Evolutionary conservation across 2,797 vertebrate species (phyloP).

Genomic region (Takifugu ocellatus): DNA sequence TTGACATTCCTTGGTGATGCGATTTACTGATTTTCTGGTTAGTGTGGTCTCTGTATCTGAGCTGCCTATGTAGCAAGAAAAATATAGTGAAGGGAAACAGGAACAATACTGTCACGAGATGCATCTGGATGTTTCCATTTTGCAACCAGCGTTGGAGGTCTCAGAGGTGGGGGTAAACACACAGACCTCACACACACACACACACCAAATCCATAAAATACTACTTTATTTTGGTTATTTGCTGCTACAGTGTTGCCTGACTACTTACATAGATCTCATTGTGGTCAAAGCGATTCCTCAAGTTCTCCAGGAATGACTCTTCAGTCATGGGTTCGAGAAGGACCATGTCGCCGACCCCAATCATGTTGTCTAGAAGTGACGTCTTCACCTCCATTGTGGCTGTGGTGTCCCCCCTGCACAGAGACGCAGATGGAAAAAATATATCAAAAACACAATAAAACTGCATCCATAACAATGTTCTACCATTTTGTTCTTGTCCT

Average conservation of each 20-base stretch:
- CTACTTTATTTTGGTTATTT: no score
- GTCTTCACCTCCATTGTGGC: constrained; percentile 98
- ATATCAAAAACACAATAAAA: neutral
- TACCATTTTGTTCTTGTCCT: neutral
- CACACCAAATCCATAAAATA: neutral
- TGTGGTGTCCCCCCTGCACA: constrained; percentile 51
- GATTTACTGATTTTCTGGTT: constrained; percentile 59
- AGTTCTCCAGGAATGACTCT: constrained; percentile 90
- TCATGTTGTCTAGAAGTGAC: constrained; percentile 97
- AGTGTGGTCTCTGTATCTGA: constrained; percentile 31
- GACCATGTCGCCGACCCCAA: constrained; percentile 98
- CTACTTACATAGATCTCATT: constrained; percentile 93
- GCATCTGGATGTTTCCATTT: constrained; percentile 12
- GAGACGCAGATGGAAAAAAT: neutral
- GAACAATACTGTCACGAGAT: constrained; percentile 35
- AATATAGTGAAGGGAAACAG: constrained; percentile 23
- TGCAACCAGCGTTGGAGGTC: neutral
- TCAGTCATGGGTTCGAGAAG: constrained; percentile 92
- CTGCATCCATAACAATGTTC: neutral
- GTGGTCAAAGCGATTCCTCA: constrained; percentile 93
- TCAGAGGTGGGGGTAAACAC: neutral
- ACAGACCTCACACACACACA: neutral
- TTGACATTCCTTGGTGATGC: constrained; percentile 52
- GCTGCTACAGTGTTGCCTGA: no score
- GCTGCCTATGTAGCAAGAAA: constrained; percentile 26